phyloP scores from a whole-genome alignment of 2,113 vertebrate species.

The Bos javanicus region DNA sequence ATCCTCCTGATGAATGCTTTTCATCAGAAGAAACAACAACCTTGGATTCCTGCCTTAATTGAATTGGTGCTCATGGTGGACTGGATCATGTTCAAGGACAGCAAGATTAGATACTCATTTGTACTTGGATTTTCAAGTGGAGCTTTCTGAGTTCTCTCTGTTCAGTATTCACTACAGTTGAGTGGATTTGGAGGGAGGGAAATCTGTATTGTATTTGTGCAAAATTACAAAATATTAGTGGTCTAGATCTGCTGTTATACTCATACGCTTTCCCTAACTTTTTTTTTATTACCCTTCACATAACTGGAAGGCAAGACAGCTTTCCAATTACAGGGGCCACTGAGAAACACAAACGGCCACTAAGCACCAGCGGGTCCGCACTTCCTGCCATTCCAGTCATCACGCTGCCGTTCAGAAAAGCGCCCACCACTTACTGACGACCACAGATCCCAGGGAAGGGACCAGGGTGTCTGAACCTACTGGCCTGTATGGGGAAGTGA shows the following conservation, averaged over 20 bases:
- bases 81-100: conserved; percentile 36
- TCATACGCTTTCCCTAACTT: conserved; percentile 9
- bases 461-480: not conserved
- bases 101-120: conserved; percentile 11
- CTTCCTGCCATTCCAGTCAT: not conserved
- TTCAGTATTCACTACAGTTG: conserved; percentile 28
- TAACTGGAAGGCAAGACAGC: conserved; percentile 38
- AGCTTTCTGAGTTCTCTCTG: not conserved
- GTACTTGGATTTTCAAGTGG: conserved; percentile 36
- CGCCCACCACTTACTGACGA: not conserved
- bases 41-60: conserved; percentile 12
- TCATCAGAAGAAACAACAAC: not conserved
- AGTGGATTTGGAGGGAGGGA: not conserved
- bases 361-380: not conserved
- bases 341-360: not conserved
- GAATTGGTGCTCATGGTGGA: not conserved
- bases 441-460: not conserved
- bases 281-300: conserved; percentile 31
- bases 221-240: conserved; percentile 56
- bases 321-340: not conserved
- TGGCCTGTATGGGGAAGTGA: not conserved
- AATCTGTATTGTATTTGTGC: conserved; percentile 63
- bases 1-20: conserved; percentile 21
- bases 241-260: conserved; percentile 27
- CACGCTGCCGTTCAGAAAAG: rapidly evolving